Evolutionary conservation across 2,888 invertebrate genomes (phyloP).

Genomic region (Apodemia duryi): DNA sequence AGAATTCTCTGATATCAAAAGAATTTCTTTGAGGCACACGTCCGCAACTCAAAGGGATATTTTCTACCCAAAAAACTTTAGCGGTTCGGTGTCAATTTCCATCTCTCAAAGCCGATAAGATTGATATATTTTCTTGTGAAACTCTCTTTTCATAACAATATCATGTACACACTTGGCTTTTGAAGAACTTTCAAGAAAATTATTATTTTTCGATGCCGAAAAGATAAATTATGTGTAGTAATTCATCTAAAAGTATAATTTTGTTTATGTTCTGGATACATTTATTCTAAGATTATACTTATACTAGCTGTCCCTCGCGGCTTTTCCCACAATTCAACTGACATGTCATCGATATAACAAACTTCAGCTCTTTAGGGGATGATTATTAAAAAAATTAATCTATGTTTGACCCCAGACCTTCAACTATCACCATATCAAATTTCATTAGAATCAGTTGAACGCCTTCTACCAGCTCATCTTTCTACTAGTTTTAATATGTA

Average conservation of each 20-base stretch:
- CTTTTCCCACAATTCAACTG: no score
- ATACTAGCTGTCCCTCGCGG: background rate
- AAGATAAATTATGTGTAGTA: background rate
- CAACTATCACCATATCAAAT: no score
- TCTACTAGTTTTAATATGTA: no score
- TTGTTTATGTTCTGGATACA: background rate
- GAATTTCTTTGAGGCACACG: background rate
- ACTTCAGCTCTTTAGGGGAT: no score
- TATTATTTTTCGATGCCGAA: background rate
- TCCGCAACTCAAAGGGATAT: background rate
- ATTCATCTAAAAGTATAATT: background rate
- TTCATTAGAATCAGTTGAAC: no score
- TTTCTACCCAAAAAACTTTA: background rate
- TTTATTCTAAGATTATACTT: background rate
- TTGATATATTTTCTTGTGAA: background rate
- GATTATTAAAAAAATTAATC: no score
- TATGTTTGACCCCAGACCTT: no score
- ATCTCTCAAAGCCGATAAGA: conserved; percentile 6
- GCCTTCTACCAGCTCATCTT: no score
- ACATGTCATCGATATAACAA: no score
- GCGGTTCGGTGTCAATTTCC: conserved; percentile 4
- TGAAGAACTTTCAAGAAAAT: background rate
- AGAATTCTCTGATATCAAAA: background rate
- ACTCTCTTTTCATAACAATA: conserved; percentile 6
- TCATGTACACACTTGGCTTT: conserved; percentile 1